Evolutionary conservation across 35 echinoderm and acorn worm genomes (phyloP), one percentile per base, ranked within the genome.

Genomic region (Ophioderma brevispina): DNA sequence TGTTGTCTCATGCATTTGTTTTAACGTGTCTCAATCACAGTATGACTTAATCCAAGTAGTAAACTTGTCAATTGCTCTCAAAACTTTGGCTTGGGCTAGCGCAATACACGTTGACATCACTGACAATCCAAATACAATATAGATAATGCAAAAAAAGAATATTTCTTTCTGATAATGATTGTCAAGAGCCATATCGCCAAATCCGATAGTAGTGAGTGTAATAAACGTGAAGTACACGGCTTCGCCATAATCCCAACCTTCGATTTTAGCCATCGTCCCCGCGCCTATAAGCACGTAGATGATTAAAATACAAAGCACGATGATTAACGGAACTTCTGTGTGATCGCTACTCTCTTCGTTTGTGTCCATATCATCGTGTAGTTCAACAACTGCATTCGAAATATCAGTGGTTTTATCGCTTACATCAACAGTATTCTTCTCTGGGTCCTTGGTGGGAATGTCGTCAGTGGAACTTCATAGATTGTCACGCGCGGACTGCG

Each of bases 51-150:
- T 70, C 59, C 59, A 70, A 25, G 59, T 25, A 70, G 59, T 70
- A 70, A 70, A 70, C 23, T 25, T 70, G 28, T 70, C 59, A 15
- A 70, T 70, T 70, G 59, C 59, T 70, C 35, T 32, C 23, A 85
- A 31, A 25, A 96, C 78, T 78, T 96, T 93, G 15, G 81, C 86
- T 46, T 95, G 97, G 0, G 92, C 85, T 1, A 99, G 77, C 0
- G 97, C 85, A n/a, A 99, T 94, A 64, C 93, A 95, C 93, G 95
- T 99, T 17, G 97, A 95, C 84, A 99, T 99, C 31, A 95, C 90
- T 55, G 93, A 87, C 17, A 99, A 88, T 13, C 97, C 97, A 31
- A 99, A 76, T 14, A 99, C 40, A 0, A 87, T 95, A 63, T 91
- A 93, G 30, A 99, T 77, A 15, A 95, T 31, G 50, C 90, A 92